These are phyloP conservation scores for Protosalanx chinensis DNA, from an alignment of 2,797 vertebrate genomes.

Conservation along the genomic window DNA sequence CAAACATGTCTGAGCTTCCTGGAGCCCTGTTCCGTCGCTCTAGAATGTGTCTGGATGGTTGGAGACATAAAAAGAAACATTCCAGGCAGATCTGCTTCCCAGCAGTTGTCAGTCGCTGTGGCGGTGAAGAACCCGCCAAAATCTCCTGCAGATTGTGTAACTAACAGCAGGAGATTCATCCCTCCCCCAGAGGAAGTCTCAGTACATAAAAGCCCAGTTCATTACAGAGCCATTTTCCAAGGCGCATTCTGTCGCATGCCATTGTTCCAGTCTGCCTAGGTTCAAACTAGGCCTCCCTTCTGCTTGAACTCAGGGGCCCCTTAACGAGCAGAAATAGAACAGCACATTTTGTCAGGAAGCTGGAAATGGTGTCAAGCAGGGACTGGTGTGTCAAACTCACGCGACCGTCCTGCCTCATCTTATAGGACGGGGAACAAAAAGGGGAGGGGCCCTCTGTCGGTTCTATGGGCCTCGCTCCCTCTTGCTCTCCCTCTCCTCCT, in stretches of 20 bases:
- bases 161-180: background rate
- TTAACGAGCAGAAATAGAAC: conserved; percentile 27
- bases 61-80: background rate
- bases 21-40: background rate
- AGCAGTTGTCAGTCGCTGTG: background rate
- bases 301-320: conserved; percentile 9
- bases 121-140: background rate
- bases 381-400: conserved; percentile 24
- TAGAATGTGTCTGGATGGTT: background rate
- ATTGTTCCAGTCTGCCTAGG: background rate
- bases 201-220: background rate
- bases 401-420: conserved; percentile 27
- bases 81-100: background rate
- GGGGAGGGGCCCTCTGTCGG: conserved; percentile 7
- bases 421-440: conserved; percentile 12
- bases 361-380: conserved; percentile 35
- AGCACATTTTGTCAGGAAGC: conserved; percentile 28
- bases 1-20: background rate
- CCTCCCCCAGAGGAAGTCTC: background rate
- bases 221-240: background rate
- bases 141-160: background rate
- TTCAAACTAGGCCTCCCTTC: background rate
- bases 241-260: background rate
- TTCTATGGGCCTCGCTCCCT: conserved; percentile 9
- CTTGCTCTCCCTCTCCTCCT: too few species aligned